These are phyloP conservation scores for Wiebesia pumilae DNA, from an alignment of 1,140 invertebrate genomes.

Conservation along the genomic window DNA sequence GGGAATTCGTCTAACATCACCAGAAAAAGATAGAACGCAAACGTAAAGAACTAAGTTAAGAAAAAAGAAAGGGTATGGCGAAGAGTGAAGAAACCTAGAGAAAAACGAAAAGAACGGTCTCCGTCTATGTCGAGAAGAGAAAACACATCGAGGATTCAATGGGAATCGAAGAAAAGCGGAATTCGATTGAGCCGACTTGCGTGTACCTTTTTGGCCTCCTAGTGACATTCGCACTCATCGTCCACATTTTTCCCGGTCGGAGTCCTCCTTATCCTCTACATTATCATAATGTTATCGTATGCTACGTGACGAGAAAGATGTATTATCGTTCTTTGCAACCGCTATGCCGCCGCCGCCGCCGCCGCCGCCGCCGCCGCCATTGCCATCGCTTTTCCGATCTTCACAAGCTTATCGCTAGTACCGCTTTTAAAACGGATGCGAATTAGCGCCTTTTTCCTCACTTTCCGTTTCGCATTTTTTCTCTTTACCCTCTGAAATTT, in stretches of 20 bases:
- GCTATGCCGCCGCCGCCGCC: background rate
- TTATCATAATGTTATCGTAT: conserved; percentile 71
- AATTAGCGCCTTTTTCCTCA: conserved; percentile 59
- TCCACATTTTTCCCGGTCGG: conserved; percentile 61
- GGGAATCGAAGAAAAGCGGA: conserved; percentile 60
- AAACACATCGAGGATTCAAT: conserved; percentile 41
- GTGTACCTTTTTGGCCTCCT: background rate
- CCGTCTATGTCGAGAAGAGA: conserved; percentile 1
- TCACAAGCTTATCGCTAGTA: conserved; percentile 56
- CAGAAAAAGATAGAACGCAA: background rate
- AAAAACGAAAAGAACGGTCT: background rate
- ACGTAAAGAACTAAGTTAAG: background rate
- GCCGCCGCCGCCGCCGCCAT: conserved; percentile 23
- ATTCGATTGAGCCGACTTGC: conserved; percentile 58
- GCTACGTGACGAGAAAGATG: conserved; percentile 72
- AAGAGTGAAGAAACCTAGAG: background rate
- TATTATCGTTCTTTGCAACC: conserved; percentile 61
- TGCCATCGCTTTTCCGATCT: conserved; percentile 61
- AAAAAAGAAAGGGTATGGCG: conserved; percentile 7
- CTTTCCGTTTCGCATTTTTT: background rate
- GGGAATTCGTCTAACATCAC: background rate
- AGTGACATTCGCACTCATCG: conserved; percentile 57
- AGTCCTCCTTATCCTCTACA: conserved; percentile 61
- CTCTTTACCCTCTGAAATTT: background rate
- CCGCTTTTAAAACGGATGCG: conserved; percentile 58